A percentile compares a stretch with the other conserved stretches of the same genome.
Conservation (phyloP, 2,888 invertebrate species). For the Diploptera punctata region DNA sequence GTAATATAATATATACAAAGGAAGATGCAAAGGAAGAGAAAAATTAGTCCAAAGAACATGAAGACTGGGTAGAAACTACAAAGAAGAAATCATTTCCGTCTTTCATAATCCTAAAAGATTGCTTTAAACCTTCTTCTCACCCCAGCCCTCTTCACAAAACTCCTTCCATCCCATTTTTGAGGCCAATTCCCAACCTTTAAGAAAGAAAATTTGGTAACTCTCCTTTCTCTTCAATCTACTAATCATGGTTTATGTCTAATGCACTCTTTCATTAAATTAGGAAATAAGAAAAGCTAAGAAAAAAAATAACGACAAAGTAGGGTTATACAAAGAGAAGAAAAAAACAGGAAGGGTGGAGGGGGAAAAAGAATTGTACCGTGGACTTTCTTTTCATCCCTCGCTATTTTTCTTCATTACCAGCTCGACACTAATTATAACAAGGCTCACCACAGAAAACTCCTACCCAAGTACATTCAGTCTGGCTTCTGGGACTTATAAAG, state of each 20-base stretch:
- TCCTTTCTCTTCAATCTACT: constrained; percentile 4
- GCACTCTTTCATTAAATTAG: constrained; percentile 33
- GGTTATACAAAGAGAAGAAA: constrained; percentile 1
- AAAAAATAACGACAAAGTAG: constrained; percentile 19
- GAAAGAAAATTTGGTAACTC: background rate
- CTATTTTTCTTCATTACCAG: constrained; percentile 37
- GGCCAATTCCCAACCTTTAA: constrained; percentile 14
- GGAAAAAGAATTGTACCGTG: constrained; percentile 1
- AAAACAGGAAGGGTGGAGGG: background rate
- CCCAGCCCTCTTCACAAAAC: too few relatives aligned
- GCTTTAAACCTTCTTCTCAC: constrained; percentile 28
- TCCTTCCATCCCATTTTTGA: background rate
- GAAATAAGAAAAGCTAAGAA: constrained; percentile 14
- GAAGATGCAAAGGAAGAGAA: constrained; percentile 10
- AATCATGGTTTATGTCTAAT: constrained; percentile 34
- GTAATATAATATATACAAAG: constrained; percentile 33
- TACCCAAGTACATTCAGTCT: background rate
- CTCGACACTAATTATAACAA: constrained; percentile 32
- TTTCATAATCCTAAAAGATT: constrained; percentile 38
- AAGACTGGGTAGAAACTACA: constrained; percentile 24
- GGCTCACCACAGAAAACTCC: background rate
- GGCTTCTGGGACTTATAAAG: constrained; percentile 16
- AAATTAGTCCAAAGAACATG: constrained; percentile 24
- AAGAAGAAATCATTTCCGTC: constrained; percentile 33
- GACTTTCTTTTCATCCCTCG: constrained; percentile 6